phyloP scores from a whole-genome alignment of 2,113 vertebrate genomes.

The Paramisgurnus dabryanus region DNA sequence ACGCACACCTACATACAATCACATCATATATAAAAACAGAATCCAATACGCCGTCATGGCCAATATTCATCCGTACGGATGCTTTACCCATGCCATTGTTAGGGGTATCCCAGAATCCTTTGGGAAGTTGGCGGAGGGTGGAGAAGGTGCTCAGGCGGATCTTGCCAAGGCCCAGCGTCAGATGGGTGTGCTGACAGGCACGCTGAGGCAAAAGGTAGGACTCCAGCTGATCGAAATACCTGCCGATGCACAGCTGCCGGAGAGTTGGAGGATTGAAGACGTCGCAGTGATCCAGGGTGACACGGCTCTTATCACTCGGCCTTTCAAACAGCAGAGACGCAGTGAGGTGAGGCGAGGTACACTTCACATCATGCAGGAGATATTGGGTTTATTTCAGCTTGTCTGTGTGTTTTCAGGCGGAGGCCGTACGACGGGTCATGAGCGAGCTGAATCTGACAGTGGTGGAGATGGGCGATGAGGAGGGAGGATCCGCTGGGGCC shows the following conservation, averaged over 20 bases:
- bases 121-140: slow-evolving; percentile 55
- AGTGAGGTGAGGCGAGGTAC: slow-evolving; percentile 81
- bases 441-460: slow-evolving; percentile 83
- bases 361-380: neutral
- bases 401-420: slow-evolving; percentile 66
- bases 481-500: slow-evolving; percentile 71
- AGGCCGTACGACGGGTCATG: slow-evolving; percentile 80
- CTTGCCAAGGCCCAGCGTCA: slow-evolving; percentile 88
- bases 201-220: slow-evolving; percentile 89
- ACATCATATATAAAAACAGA: neutral
- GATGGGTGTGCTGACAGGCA: slow-evolving; percentile 85
- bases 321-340: slow-evolving; percentile 80
- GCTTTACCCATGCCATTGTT: slow-evolving; percentile 88
- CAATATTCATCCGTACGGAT: slow-evolving; percentile 73
- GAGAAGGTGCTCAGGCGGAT: slow-evolving; percentile 64
- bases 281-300: slow-evolving; percentile 87
- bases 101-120: slow-evolving; percentile 82
- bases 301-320: slow-evolving; percentile 85
- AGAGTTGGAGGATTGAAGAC: slow-evolving; percentile 85
- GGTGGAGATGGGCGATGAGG: slow-evolving; percentile 78
- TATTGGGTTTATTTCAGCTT: neutral
- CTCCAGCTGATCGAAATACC: slow-evolving; percentile 89
- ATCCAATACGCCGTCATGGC: slow-evolving; percentile 65
- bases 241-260: slow-evolving; percentile 78
- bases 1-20: slow-evolving; percentile 5